Base-by-base conservation (phyloP, 2,113 vertebrate genomes). In the Bufo gargarizans region DNA sequence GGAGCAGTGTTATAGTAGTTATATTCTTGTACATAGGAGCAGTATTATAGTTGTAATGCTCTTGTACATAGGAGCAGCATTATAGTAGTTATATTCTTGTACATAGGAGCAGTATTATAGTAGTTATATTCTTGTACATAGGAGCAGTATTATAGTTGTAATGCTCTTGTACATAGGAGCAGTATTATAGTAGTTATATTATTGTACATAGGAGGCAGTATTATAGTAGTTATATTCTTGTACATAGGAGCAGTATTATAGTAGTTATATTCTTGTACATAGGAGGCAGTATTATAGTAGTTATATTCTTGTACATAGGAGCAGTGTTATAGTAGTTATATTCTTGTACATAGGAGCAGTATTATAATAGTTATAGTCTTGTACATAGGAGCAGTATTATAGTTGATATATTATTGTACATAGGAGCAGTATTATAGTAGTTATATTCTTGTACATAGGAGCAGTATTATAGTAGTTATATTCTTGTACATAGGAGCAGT, bases 101-200 rank as follows among this genome's bases (percentile, higher is more conserved):
- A 65, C 6, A 65, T 65, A 65, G 63, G 63, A 8, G 63, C 63
- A 65, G 63, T 65, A 65, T 65, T 65, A 65, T 65, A n/a, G 19
- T 65, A 65, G 63, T 65, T 65, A 65, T 65, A 65, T 65, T n/a
- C 63, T 20, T 65, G 63, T n/a, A 65, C 7, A 65, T 65, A 65
- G 63, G 20, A 8, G 20, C 20, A 65, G 63, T 65, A 65, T 65
- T 65, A 65, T 65, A 65, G 63, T 65, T n/a, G 63, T 65, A n/a
- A 65, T 65, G n/a, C n/a, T 65, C 63, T 65, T 65, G 63, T n/a
- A 65, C 20, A 65, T 65, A 65, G 63, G 63, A 8, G 20, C 63
- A 65, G 63, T 65, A 65, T 65, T 65, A 65, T 65, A 65, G 63
- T n/a, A 65, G 63, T 65, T 65, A 65, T 65, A 65, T 65, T 65